Percentiles rank a stretch among this genome's conserved stretches.
These are phyloP conservation scores for Anagrus nilaparvatae DNA, from an alignment of 1,140 invertebrate species.

Conservation along the genomic window DNA sequence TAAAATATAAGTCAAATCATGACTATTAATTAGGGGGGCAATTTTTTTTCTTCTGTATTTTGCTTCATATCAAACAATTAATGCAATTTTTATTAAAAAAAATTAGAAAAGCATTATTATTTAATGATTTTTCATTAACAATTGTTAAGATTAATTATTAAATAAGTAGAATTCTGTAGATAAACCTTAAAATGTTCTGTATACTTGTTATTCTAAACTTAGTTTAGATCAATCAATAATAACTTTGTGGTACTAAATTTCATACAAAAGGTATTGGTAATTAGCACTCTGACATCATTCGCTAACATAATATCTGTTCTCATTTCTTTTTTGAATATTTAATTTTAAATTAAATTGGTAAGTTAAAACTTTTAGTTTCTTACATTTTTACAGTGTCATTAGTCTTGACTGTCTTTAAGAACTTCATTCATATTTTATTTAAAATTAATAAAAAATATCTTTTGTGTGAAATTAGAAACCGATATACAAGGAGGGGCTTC, in stretches of 20 bases:
- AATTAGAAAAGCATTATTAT: no score
- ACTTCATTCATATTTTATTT: not conserved
- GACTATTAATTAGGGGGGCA: no score
- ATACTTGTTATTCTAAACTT: slow-evolving; percentile 1
- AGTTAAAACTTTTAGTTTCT: not conserved
- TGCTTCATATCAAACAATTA: no score
- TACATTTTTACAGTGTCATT: not conserved
- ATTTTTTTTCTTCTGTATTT: no score
- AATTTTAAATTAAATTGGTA: not conserved
- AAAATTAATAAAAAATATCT: slow-evolving; percentile 8
- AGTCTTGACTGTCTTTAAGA: not conserved
- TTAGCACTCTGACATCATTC: no score
- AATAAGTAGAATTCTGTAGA: no score
- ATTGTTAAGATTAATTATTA: no score
- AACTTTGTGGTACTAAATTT: slow-evolving; percentile 5
- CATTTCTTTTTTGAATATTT: no score
- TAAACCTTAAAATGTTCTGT: slow-evolving; percentile 14
- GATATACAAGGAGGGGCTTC: slow-evolving; percentile 53
- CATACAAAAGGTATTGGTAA: slow-evolving; percentile 6
- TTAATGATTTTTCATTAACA: no score
- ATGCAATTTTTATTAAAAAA: no score
- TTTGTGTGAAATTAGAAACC: slow-evolving; percentile 33
- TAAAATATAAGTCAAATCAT: no score
- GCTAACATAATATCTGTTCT: no score
- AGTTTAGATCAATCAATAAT: not conserved